These are phyloP conservation scores for Cephus cinctus DNA, from an alignment of 1,140 invertebrate genomes.

Conservation along the genomic window DNA sequence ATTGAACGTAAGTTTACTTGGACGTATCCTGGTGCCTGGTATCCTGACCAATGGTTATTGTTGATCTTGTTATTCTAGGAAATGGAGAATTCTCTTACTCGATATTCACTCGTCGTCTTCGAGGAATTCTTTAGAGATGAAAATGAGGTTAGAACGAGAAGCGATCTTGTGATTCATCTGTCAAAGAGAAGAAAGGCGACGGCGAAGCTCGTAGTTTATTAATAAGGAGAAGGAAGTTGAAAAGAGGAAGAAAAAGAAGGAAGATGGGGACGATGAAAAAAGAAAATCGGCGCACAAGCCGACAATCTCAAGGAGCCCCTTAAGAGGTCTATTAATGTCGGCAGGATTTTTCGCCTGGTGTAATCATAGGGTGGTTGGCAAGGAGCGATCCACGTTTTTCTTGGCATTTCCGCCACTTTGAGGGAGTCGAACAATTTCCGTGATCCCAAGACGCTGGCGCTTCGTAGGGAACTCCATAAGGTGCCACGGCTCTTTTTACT, in stretches of 20 bases:
- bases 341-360: conserved; percentile 33
- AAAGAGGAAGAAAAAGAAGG: conserved; percentile 1
- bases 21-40: no score
- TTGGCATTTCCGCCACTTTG: conserved; percentile 29
- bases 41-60: no score
- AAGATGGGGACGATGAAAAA: conserved; percentile 25
- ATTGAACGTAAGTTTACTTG: no score
- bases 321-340: conserved; percentile 38
- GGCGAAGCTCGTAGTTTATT: not conserved
- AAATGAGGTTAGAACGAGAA: no score
- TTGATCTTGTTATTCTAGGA: no score
- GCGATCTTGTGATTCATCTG: no score
- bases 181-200: not conserved
- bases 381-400: conserved; percentile 28
- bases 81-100: no score
- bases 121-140: no score
- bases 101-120: no score
- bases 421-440: conserved; percentile 36
- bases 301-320: conserved; percentile 12
- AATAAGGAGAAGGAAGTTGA: conserved; percentile 37
- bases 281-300: not conserved
- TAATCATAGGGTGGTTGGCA: conserved; percentile 36
- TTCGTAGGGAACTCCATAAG: conserved; percentile 22
- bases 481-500: conserved; percentile 12
- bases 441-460: no score